Evolutionary conservation across 1,140 invertebrate genomes (phyloP).

Genomic region (Leptonema lineaticorne): DNA sequence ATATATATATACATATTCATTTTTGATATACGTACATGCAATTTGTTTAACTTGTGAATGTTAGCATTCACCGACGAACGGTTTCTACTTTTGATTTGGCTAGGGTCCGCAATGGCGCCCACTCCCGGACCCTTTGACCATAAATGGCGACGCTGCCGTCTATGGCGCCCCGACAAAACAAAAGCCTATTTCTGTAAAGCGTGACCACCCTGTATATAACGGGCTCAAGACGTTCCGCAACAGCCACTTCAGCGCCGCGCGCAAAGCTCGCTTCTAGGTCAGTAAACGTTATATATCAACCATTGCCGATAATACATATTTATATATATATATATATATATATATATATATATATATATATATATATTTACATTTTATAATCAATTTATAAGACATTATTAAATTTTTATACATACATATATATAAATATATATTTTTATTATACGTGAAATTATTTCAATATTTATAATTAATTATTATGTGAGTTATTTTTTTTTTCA

Average conservation of each 20-base stretch:
- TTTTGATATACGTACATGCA: not conserved
- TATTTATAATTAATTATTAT: too few species aligned
- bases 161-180: slow-evolving; percentile 8
- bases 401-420: too few species aligned
- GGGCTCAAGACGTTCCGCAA: not conserved
- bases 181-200: slow-evolving; percentile 29
- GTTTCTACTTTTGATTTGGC: slow-evolving; percentile 11
- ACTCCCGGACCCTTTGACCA: slow-evolving; percentile 22
- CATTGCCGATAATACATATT: too few species aligned
- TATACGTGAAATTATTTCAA: too few species aligned
- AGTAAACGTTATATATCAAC: too few species aligned
- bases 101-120: not conserved
- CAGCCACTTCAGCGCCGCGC: slow-evolving; percentile 19
- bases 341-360: too few species aligned
- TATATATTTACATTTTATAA: too few species aligned
- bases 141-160: slow-evolving; percentile 29
- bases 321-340: too few species aligned
- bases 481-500: too few species aligned
- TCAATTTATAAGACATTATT: too few species aligned
- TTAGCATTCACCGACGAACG: not conserved
- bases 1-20: not conserved
- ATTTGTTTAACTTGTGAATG: not conserved
- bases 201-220: slow-evolving; percentile 25
- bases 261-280: slow-evolving; percentile 10
- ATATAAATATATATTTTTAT: too few species aligned